phyloP scores from a whole-genome alignment of 2,888 invertebrate genomes.

The Cephus rjabovi region DNA sequence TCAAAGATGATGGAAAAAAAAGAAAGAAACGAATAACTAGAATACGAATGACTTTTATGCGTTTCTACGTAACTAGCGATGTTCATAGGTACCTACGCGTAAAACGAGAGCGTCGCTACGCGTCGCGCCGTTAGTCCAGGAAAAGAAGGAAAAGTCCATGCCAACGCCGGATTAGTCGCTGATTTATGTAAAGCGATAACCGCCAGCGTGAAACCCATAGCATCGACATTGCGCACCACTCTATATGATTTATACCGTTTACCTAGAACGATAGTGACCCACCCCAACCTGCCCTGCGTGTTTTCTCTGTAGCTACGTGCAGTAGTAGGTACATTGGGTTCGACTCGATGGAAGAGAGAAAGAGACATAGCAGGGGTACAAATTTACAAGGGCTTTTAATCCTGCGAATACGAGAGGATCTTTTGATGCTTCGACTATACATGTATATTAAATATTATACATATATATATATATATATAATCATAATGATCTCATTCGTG shows the following conservation, averaged over 20 bases:
- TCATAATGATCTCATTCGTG: background rate
- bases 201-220: slow-evolving; percentile 29
- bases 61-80: slow-evolving; percentile 15
- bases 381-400: background rate
- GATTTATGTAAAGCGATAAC: slow-evolving; percentile 49
- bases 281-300: background rate
- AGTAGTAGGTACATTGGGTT: slow-evolving; percentile 16
- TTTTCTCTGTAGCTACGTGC: background rate
- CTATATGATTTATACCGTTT: slow-evolving; percentile 36
- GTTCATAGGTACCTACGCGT: background rate
- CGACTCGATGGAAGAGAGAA: slow-evolving; percentile 24
- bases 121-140: slow-evolving; percentile 10
- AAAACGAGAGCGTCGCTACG: background rate
- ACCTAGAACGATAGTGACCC: slow-evolving; percentile 4
- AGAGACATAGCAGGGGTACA: background rate
- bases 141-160: slow-evolving; percentile 13
- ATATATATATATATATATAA: background rate
- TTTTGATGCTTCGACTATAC: background rate
- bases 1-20: slow-evolving; percentile 4
- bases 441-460: too few relatives aligned
- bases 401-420: background rate
- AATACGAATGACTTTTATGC: slow-evolving; percentile 10
- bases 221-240: slow-evolving; percentile 20
- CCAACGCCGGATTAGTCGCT: slow-evolving; percentile 42
- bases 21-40: background rate